Evolutionary conservation across 1,140 invertebrate genomes (phyloP).

Genomic region (Capitella teleta): DNA sequence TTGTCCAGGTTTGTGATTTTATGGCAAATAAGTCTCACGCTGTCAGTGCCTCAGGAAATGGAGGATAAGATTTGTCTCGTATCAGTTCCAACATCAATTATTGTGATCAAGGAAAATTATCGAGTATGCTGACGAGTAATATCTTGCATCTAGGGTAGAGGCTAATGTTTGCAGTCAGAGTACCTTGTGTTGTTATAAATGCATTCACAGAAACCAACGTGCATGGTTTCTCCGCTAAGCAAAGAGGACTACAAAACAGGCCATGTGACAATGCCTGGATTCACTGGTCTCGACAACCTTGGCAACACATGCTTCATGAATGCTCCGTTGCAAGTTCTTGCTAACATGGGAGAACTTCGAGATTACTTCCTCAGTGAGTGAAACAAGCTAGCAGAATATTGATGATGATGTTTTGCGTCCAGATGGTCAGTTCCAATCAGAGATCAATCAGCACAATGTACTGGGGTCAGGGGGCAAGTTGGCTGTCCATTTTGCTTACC

Average conservation of each 20-base stretch:
- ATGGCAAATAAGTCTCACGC: no score
- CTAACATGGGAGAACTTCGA: slow-evolving; percentile 35
- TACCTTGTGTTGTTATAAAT: slow-evolving; percentile 1
- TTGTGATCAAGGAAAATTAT: no score
- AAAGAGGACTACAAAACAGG: slow-evolving; percentile 17
- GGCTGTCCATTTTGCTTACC: slow-evolving; percentile 39
- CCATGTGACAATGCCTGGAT: slow-evolving; percentile 19
- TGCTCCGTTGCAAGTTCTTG: slow-evolving; percentile 43
- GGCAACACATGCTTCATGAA: slow-evolving; percentile 45
- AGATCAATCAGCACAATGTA: slow-evolving; percentile 39
- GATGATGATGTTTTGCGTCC: slow-evolving; percentile 1
- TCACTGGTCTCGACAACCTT: slow-evolving; percentile 38
- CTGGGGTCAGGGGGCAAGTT: slow-evolving; percentile 41
- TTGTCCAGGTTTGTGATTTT: no score
- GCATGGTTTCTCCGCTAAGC: slow-evolving; percentile 35
- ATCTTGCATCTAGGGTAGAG: not conserved
- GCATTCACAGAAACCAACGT: slow-evolving; percentile 32
- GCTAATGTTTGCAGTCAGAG: not conserved
- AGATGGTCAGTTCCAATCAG: slow-evolving; percentile 22
- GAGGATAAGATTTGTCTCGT: no score
- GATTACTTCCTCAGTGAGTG: slow-evolving; percentile 42
- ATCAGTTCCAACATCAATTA: no score
- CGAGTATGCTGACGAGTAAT: no score
- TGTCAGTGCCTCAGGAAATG: no score
- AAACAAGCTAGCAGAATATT: not conserved